Evolutionary conservation across 2,888 invertebrate genomes (phyloP).

Genomic region (Bellardia bayeri): DNA sequence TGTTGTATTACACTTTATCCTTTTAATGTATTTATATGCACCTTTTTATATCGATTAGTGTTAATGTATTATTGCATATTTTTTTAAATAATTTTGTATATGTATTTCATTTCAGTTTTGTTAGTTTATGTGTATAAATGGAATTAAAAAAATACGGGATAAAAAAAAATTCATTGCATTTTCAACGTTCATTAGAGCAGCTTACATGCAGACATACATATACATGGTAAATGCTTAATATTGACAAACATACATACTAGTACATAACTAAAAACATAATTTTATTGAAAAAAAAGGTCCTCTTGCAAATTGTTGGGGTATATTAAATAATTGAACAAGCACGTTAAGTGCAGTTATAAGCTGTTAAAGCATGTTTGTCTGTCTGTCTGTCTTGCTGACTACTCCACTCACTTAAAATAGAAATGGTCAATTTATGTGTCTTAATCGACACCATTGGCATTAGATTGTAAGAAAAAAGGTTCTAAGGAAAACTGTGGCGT

Average conservation of each 20-base stretch:
- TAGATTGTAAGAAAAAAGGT: neutral
- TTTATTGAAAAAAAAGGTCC: neutral
- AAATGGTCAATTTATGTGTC: conserved; percentile 22
- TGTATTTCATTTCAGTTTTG: conserved; percentile 34
- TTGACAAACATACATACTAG: too few species aligned
- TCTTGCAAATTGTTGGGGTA: neutral
- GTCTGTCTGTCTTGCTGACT: neutral
- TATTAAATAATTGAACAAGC: conserved; percentile 46
- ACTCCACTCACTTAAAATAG: neutral
- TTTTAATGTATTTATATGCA: conserved; percentile 59
- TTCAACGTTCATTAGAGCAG: neutral
- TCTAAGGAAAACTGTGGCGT: neutral
- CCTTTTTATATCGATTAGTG: conserved; percentile 62
- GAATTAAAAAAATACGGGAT: conserved; percentile 4
- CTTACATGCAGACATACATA: too few species aligned
- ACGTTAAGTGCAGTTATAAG: conserved; percentile 31
- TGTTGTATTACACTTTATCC: conserved; percentile 39
- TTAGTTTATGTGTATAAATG: conserved; percentile 17
- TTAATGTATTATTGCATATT: conserved; percentile 69
- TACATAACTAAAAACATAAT: neutral
- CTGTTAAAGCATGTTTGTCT: neutral
- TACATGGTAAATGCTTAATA: too few species aligned
- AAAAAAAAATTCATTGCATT: neutral
- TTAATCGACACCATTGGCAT: conserved; percentile 8
- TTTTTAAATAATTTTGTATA: conserved; percentile 60